A percentile compares a stretch with the other conserved stretches of the same genome.
phyloP scores from a whole-genome alignment of 2,113 vertebrate species.

The Camelus dromedarius region DNA sequence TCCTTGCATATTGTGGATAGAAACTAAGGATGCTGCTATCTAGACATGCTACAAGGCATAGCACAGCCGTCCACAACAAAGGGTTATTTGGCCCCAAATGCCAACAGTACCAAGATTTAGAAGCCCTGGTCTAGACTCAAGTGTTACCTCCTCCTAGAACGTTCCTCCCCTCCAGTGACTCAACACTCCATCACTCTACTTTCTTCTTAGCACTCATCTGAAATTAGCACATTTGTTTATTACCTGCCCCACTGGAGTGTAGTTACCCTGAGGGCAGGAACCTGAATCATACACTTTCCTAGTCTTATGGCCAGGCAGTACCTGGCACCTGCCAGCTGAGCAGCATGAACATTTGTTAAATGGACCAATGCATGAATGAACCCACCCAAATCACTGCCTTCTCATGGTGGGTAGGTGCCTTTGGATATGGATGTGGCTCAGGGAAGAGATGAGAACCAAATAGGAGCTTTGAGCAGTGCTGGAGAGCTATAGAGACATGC shows the following conservation, averaged over 20 bases:
- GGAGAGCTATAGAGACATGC: not conserved
- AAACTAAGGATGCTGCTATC: no score
- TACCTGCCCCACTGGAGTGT: not conserved
- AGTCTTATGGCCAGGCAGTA: not conserved
- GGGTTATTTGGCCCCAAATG: not conserved
- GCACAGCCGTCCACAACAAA: not conserved
- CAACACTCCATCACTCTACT: not conserved
- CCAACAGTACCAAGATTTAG: not conserved
- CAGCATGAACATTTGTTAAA: not conserved
- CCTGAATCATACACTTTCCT: not conserved
- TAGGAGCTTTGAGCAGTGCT: not conserved
- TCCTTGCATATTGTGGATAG: not conserved
- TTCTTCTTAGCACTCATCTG: not conserved
- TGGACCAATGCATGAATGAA: not conserved
- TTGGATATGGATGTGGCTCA: not conserved
- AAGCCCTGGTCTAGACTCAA: not conserved
- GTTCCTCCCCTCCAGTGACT: not conserved
- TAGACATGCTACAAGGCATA: not conserved
- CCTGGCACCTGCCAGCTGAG: not conserved
- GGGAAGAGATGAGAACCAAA: not conserved
- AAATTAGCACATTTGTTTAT: not conserved
- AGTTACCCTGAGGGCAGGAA: not conserved
- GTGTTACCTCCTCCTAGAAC: not conserved
- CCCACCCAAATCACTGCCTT: not conserved
- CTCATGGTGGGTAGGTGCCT: not conserved